Conservation (phyloP, 2,888 invertebrate genomes). For the Drosophila barbarae region DNA sequence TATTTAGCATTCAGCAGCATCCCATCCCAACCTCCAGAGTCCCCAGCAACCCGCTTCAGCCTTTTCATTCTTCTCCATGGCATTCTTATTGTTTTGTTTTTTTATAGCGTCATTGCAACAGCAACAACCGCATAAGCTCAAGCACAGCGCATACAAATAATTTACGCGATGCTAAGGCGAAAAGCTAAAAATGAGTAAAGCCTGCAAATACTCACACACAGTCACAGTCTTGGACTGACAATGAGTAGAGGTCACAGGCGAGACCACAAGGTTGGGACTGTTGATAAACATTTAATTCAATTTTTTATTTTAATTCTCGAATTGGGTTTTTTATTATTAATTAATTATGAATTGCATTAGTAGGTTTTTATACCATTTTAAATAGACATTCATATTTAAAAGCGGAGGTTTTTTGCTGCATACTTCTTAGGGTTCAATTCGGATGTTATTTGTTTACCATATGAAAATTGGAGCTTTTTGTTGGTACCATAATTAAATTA, state of each 20-base stretch:
- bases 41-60: slow-evolving; percentile 33
- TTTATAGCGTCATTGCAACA: slow-evolving; percentile 45
- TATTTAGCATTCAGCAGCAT: slow-evolving; percentile 28
- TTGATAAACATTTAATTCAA: neutral
- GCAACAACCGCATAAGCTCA: slow-evolving; percentile 49
- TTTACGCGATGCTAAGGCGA: slow-evolving; percentile 66
- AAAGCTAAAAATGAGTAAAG: slow-evolving; percentile 74
- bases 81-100: slow-evolving; percentile 43
- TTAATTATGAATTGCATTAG: neutral
- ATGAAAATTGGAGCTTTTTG: no score
- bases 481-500: no score
- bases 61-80: slow-evolving; percentile 64
- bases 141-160: slow-evolving; percentile 66
- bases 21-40: slow-evolving; percentile 21
- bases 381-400: no score
- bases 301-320: neutral
- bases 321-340: neutral
- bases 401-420: no score
- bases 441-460: no score
- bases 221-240: slow-evolving; percentile 11
- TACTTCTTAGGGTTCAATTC: no score
- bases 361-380: no score
- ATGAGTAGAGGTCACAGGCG: slow-evolving; percentile 47
- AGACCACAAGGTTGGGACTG: slow-evolving; percentile 13
- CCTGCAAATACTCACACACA: slow-evolving; percentile 39